Conservation (phyloP, 2,888 invertebrate species). For the Creontiades dilutus region DNA sequence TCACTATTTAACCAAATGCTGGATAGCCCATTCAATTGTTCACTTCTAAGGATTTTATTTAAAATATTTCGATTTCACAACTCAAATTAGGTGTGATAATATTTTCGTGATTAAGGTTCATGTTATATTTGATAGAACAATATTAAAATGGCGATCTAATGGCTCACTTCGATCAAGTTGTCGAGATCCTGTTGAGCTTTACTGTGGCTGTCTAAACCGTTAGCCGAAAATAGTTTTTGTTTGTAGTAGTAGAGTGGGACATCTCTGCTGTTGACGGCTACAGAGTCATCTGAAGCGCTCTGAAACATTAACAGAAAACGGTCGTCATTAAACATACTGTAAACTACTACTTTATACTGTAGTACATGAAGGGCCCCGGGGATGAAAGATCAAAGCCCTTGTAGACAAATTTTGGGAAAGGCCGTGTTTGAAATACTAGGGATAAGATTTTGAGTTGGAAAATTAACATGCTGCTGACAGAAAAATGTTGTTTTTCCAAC, state of each 20-base stretch:
- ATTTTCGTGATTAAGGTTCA: too few relatives aligned
- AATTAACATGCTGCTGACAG: too few relatives aligned
- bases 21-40: too few relatives aligned
- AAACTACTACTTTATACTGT: not conserved
- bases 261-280: slow-evolving; percentile 51
- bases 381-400: not conserved
- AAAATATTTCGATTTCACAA: too few relatives aligned
- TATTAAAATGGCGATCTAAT: too few relatives aligned
- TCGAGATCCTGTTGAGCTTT: slow-evolving; percentile 50
- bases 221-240: not conserved
- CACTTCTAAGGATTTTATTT: too few relatives aligned
- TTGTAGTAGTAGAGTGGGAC: slow-evolving; percentile 50
- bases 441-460: too few relatives aligned
- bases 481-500: too few relatives aligned
- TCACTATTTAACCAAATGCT: not conserved
- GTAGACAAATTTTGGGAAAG: not conserved
- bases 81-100: too few relatives aligned
- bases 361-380: not conserved
- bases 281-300: not conserved
- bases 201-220: not conserved
- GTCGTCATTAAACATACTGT: not conserved
- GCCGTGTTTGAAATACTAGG: too few relatives aligned
- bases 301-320: not conserved
- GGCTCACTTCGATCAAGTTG: slow-evolving; percentile 46
- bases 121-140: too few relatives aligned